phyloP scores from a whole-genome alignment of 2,888 invertebrate species.

The Pristionchus maxplancki region DNA sequence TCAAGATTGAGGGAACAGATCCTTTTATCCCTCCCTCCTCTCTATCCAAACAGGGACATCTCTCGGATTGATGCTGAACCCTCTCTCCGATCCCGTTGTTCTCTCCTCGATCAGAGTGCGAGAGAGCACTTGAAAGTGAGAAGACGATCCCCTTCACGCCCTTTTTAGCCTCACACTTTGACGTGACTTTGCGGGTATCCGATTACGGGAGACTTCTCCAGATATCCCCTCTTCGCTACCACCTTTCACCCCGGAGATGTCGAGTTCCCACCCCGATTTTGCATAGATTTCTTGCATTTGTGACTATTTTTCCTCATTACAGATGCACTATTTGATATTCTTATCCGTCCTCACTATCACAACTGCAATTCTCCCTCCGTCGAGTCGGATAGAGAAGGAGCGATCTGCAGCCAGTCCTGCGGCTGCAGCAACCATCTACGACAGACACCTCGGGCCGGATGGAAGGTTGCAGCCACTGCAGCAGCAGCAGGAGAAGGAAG shows the following conservation, averaged over 20 bases:
- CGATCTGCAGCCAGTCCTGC: background rate
- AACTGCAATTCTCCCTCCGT: constrained; percentile 14
- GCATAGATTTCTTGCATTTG: background rate
- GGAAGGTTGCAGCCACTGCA: background rate
- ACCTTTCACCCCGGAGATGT: background rate
- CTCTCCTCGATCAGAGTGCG: background rate
- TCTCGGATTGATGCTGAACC: background rate
- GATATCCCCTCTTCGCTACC: background rate
- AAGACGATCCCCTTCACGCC: constrained; percentile 10
- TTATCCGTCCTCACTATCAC: background rate
- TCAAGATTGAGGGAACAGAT: constrained; percentile 15
- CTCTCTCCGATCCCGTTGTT: background rate
- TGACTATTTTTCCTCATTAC: background rate
- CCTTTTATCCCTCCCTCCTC: constrained; percentile 22
- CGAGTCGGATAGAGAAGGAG: constrained; percentile 34
- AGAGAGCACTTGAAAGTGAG: background rate
- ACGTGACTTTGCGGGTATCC: background rate
- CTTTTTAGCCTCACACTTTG: constrained; percentile 40
- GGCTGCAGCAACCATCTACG: constrained; percentile 8
- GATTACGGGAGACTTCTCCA: background rate
- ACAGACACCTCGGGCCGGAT: background rate
- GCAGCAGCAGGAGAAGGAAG: background rate
- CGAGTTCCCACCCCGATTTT: background rate
- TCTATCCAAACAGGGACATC: constrained; percentile 3
- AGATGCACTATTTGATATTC: background rate